Percentiles rank a stretch among this genome's conserved stretches.
Evolutionary conservation across 2,113 vertebrate genomes (phyloP).

Genomic region (Hiodon alosoides): DNA sequence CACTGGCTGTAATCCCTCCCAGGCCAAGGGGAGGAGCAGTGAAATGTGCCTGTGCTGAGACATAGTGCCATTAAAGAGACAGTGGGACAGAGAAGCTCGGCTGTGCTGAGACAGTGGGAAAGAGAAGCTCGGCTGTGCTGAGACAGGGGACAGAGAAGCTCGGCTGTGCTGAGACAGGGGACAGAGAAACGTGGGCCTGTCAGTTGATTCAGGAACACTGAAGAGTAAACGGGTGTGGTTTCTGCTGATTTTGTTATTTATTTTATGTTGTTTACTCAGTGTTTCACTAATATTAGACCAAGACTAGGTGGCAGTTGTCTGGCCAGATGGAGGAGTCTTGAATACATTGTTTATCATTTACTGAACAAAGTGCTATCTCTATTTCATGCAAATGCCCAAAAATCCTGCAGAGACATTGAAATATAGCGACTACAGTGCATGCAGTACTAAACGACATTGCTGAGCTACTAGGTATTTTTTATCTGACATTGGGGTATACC

Average conservation of each 20-base stretch:
- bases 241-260: no score
- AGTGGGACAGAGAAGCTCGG: constrained; percentile 28
- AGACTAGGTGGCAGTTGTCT: no score
- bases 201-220: no score
- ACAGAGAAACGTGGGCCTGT: neutral
- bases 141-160: constrained; percentile 19
- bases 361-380: no score
- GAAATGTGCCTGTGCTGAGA: constrained; percentile 40
- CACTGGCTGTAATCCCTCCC: constrained; percentile 52
- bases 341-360: no score
- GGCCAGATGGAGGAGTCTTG: no score
- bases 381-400: no score
- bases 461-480: neutral
- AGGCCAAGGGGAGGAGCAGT: constrained; percentile 51
- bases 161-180: constrained; percentile 12
- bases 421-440: no score
- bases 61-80: constrained; percentile 31
- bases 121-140: neutral
- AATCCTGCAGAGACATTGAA: no score
- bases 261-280: no score
- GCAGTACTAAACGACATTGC: neutral
- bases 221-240: no score
- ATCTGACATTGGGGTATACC: neutral
- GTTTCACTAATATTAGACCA: no score
- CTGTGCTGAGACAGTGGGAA: constrained; percentile 9